Conservation (phyloP, 2,113 vertebrate genomes). For the Psophia crepitans region DNA sequence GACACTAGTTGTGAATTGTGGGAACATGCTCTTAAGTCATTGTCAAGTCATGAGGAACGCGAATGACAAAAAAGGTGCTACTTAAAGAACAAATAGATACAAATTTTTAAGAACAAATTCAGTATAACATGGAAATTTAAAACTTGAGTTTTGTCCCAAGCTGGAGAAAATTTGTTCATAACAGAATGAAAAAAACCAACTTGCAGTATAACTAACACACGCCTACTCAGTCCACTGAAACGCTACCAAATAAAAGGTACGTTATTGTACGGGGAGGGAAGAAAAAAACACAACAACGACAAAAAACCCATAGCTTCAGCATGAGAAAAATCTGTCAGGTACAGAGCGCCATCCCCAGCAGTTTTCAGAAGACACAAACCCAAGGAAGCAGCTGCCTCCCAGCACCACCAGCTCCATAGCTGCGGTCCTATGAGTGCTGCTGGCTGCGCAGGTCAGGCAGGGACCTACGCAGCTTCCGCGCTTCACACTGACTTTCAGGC, state of each 20-base stretch:
- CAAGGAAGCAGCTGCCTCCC: neutral
- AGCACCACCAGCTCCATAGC: neutral
- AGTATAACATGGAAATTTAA: neutral
- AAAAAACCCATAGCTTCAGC: neutral
- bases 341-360: neutral
- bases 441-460: neutral
- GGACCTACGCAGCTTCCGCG: fast-evolving
- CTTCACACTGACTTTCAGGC: neutral
- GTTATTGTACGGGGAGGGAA: neutral
- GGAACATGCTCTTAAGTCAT: neutral
- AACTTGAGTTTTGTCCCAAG: neutral
- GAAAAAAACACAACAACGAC: neutral
- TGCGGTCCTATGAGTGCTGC: neutral
- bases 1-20: neutral
- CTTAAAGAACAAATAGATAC: neutral
- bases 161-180: neutral
- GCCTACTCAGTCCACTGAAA: neutral
- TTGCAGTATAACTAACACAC: neutral
- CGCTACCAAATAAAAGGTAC: neutral
- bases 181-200: neutral
- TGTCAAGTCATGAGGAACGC: neutral
- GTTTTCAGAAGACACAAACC: neutral
- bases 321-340: neutral
- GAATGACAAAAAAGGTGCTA: neutral
- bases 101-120: neutral